phyloP scores from a whole-genome alignment of 2,888 invertebrate species.

The Meiosimyza decipiens region DNA sequence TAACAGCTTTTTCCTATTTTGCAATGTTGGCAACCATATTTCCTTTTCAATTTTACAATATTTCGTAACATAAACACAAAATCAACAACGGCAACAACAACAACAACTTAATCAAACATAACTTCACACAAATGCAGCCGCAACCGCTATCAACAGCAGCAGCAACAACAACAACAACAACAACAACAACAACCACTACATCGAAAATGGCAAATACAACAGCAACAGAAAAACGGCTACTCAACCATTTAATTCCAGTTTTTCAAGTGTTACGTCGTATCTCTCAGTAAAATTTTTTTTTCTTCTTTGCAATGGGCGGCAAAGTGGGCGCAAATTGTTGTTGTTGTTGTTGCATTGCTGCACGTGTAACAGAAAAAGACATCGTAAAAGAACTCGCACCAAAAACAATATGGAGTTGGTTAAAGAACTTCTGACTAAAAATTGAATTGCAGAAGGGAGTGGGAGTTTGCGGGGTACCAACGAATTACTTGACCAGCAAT shows the following conservation, averaged over 20 bases:
- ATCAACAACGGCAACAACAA: not conserved
- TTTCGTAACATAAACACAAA: not conserved
- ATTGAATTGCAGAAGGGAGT: too few species aligned
- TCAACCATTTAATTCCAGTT: conserved; percentile 19
- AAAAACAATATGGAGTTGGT: conserved; percentile 6
- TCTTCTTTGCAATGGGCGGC: conserved; percentile 4
- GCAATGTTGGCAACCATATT: too few species aligned
- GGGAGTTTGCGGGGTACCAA: not conserved
- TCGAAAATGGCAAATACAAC: not conserved
- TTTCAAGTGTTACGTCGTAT: conserved; percentile 14
- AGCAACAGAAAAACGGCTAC: not conserved
- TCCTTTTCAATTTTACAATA: too few species aligned
- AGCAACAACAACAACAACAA: not conserved
- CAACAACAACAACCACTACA: not conserved
- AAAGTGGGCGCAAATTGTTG: conserved; percentile 1
- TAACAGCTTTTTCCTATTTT: too few species aligned
- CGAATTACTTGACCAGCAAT: conserved; percentile 16
- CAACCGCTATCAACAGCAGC: conserved; percentile 2
- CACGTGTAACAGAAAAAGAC: not conserved
- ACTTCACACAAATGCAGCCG: not conserved
- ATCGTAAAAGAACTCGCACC: not conserved
- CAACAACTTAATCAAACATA: not conserved
- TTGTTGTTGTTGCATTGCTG: conserved; percentile 14
- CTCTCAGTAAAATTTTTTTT: not conserved
- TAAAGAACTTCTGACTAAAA: not conserved